Evolutionary conservation across 2,888 invertebrate genomes (phyloP), one percentile per base, ranked within the genome.

Genomic region (Meloe dianella): DNA sequence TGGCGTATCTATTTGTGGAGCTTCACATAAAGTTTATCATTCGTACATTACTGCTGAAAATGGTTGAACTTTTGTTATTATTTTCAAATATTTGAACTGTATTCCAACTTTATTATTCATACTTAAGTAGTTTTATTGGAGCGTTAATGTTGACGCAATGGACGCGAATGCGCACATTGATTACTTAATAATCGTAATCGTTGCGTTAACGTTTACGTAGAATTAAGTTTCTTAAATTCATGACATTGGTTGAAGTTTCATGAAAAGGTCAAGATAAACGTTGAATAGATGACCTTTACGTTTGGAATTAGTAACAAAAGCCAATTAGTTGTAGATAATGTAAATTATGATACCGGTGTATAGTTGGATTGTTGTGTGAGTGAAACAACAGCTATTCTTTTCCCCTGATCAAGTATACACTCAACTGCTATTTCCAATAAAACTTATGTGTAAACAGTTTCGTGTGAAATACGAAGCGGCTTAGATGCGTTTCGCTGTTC

Each of bases 351-450:
- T 54, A 24, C 54, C 24, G 24, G 54, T 54, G 7, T 70, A 61
- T 67, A 64, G 66, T 71, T 68, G 70, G 73, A 73, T 73, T 69
- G 73, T 74, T 75, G 73, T 69, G 71, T 73, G 73, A 73, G 72
- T 71, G 73, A 75, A 75, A 71, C 74, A 71, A 69, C 67, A 61
- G 64, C 65, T 58, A 65, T 68, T 65, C 65, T 68, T 74, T 73
- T 71, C 72, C 74, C 70, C 69, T 70, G 71, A 72, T 71, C 68
- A 66, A 69, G 69, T 65, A 67, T 54, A 54, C 67, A 56, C 56
- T 59, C 68, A 60, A 69, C 65, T 67, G 68, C 69, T 68, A 67
- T 72, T 66, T 71, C 70, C 71, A 70, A 73, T 73, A 73, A 74
- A 73, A 71, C 67, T 68, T 71, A 67, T 71, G 69, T 64, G 71